Evolutionary conservation across 2,113 vertebrate species (phyloP), one percentile per base, ranked within the genome.

Genomic region (Struthidea cinerea): DNA sequence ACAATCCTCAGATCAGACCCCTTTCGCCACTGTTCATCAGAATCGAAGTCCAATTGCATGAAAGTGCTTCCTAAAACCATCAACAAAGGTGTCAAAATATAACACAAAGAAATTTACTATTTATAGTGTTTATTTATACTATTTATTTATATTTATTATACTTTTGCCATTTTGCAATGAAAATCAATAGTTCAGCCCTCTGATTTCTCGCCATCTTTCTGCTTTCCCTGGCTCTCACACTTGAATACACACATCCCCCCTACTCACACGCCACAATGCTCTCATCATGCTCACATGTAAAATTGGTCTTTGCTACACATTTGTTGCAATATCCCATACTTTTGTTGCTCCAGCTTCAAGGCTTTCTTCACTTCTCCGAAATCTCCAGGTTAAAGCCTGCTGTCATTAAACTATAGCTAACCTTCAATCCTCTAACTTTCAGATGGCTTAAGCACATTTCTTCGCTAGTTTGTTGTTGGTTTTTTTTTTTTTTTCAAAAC

Each of bases 311-410:
- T 49, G 4, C 13, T 47, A 9, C 1, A 0, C 46, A 49, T 71
- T 68, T 57, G 2, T 63, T 57, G 19, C 16, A 46, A n/a, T 49
- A 76, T 21, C 13, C 10, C 0, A 0, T 20, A 37, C 33, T 16
- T 65, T 79, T 57, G 4, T 61, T 79, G 22, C 42, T 69, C 8
- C 41, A 68, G 2, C 14, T 69, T 77, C 30, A 53, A 30, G 28
- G 14, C 9, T 90, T 57, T 77, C 14, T 49, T 79, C 30, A 32
- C 12, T 55, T 59, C 6, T 57, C 44, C 59, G 6, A 84, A 74
- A 59, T 42, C 28, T 65, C 14, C 5, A 37, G 42, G 4, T 69
- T 79, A 55, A 76, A 69, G 1, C 5, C 16, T 78, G 5, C 13
- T 79, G 9, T 26, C 32, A 33, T 50, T 75, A 35, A 67, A 53